Percentiles rank a stretch among this genome's conserved stretches.
These are phyloP conservation scores for Bubalus kerabau DNA, from an alignment of 2,113 vertebrate species.

Conservation along the genomic window DNA sequence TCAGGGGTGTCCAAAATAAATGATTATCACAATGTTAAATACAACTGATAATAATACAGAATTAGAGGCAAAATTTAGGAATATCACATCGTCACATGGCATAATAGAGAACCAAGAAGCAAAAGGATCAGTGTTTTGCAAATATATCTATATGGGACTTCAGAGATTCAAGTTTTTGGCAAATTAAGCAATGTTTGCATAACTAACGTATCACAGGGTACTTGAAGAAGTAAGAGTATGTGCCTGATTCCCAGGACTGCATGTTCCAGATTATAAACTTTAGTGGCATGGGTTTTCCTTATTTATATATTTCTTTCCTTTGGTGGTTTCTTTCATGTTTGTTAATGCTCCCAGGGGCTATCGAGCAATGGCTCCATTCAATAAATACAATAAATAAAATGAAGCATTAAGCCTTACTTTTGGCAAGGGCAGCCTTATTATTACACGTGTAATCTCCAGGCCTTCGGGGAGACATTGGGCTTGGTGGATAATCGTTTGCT, in stretches of 20 bases:
- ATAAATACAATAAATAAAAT: conserved; percentile 64
- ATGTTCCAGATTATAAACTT: conserved; percentile 55
- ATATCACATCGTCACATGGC: neutral
- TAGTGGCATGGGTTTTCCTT: neutral
- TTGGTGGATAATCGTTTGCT: conserved; percentile 58
- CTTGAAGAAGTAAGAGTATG: neutral
- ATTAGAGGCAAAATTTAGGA: neutral
- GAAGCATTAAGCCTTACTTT: conserved; percentile 58
- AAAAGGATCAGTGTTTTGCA: neutral
- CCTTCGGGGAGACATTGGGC: conserved; percentile 45
- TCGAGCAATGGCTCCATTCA: conserved; percentile 49
- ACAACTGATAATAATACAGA: neutral
- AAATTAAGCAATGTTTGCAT: neutral
- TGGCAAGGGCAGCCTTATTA: conserved; percentile 51
- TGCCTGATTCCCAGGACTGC: neutral
- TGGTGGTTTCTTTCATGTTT: conserved; percentile 49
- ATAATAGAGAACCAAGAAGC: neutral
- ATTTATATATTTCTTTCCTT: conserved; percentile 36
- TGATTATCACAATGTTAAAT: neutral
- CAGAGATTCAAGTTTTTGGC: neutral
- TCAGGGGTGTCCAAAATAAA: neutral
- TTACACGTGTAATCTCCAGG: conserved; percentile 63
- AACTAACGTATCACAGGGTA: neutral
- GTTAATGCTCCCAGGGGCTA: conserved; percentile 47
- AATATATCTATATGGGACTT: neutral